Percentiles rank a stretch among this genome's conserved stretches.
phyloP scores from a whole-genome alignment of 2,888 invertebrate genomes.

The Cerceris ruficornis region DNA sequence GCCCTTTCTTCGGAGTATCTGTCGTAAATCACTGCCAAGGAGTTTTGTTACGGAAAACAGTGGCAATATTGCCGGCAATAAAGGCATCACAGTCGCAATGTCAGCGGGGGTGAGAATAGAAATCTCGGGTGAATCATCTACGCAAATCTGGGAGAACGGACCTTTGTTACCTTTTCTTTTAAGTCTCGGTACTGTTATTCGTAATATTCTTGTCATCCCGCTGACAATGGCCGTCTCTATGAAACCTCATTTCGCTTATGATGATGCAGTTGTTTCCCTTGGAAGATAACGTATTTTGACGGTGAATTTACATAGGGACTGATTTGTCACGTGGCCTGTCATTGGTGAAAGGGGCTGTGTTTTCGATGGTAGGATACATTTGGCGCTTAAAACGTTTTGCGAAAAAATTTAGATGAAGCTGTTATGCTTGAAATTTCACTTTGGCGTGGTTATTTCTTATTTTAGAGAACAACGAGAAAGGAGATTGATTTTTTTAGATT shows the following conservation, averaged over 20 bases:
- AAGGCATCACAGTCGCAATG: conserved; percentile 15
- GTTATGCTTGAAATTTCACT: too few species aligned
- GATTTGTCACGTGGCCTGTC: too few species aligned
- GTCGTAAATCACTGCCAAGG: conserved; percentile 51
- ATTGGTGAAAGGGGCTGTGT: too few species aligned
- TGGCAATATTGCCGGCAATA: conserved; percentile 32
- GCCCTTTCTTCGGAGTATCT: conserved; percentile 2
- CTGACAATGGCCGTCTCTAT: not conserved
- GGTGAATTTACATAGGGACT: too few species aligned
- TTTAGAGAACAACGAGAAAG: too few species aligned
- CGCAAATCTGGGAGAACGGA: not conserved
- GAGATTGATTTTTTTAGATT: too few species aligned
- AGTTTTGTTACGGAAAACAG: conserved; percentile 60
- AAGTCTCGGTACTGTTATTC: not conserved
- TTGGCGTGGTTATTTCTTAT: too few species aligned
- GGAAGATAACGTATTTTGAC: not conserved
- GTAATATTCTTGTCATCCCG: not conserved
- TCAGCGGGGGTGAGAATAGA: conserved; percentile 19
- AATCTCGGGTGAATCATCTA: not conserved
- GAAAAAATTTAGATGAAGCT: too few species aligned
- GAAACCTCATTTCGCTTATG: not conserved
- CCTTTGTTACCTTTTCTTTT: not conserved
- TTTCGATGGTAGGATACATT: too few species aligned
- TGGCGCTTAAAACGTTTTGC: too few species aligned
- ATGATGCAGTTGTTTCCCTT: too few species aligned